These are phyloP conservation scores for Palythoa grandis DNA, from an alignment of 92 coral and sea anemone genomes.

Conservation along the genomic window DNA sequence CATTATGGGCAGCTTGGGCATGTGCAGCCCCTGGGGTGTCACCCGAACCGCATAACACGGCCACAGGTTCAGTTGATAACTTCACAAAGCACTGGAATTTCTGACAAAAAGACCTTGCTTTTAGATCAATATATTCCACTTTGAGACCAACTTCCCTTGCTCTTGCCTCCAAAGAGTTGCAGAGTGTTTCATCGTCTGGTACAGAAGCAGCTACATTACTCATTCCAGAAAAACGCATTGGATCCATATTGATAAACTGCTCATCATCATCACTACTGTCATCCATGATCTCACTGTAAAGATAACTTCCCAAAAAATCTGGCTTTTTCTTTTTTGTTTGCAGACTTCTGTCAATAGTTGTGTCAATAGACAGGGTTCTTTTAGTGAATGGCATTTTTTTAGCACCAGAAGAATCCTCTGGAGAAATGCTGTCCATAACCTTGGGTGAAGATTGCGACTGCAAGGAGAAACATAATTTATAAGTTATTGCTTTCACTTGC, in stretches of 20 bases:
- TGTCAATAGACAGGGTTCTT: not conserved
- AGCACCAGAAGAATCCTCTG: not conserved
- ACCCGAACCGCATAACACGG: conserved; percentile 74
- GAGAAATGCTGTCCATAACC: not conserved
- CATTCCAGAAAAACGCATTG: not conserved
- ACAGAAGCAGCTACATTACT: not conserved
- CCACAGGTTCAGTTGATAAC: conserved; percentile 55
- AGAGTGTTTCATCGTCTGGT: conserved; percentile 37
- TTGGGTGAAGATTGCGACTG: not conserved
- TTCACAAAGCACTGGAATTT: conserved; percentile 70
- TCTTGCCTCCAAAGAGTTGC: conserved; percentile 35
- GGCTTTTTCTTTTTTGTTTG: conserved; percentile 24
- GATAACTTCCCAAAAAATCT: conserved; percentile 44
- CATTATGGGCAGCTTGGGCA: conserved; percentile 69
- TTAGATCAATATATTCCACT: conserved; percentile 54
- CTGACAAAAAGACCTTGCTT: conserved; percentile 55
- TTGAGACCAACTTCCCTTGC: conserved; percentile 25
- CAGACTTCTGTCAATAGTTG: not conserved
- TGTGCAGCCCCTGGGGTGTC: conserved; percentile 48
- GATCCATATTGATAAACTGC: not conserved
- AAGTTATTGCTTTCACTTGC: not conserved
- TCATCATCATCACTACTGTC: conserved; percentile 5
- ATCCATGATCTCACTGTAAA: conserved; percentile 13
- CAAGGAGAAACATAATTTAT: not conserved
- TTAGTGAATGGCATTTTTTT: not conserved